phyloP scores from a whole-genome alignment of 1,140 invertebrate genomes.

The Drosophila pallidifrons region DNA sequence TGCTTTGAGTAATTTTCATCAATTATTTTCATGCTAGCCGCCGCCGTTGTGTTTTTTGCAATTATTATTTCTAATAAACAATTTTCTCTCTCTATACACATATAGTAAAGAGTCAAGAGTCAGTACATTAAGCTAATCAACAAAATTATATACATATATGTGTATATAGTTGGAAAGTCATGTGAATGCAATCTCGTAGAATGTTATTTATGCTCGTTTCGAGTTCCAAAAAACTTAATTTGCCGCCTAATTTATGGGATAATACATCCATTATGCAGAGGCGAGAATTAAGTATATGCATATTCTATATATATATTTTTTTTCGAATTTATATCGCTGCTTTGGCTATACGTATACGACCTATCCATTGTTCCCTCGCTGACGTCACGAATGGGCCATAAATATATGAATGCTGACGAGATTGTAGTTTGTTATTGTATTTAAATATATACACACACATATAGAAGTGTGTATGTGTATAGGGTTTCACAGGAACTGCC shows the following conservation, averaged over 20 bases:
- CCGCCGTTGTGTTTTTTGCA: background rate
- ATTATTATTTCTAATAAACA: constrained; percentile 3
- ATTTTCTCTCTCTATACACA: background rate
- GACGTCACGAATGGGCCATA: constrained; percentile 22
- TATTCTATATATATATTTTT: background rate
- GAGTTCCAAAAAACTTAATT: constrained; percentile 27
- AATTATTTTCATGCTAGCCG: constrained; percentile 13
- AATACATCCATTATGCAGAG: constrained; percentile 39
- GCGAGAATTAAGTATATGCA: constrained; percentile 7
- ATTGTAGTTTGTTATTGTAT: constrained; percentile 35
- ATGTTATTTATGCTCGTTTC: constrained; percentile 23
- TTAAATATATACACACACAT: constrained; percentile 15
- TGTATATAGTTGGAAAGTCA: constrained; percentile 9
- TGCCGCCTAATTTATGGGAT: constrained; percentile 20
- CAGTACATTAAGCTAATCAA: constrained; percentile 1
- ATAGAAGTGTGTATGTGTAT: constrained; percentile 6
- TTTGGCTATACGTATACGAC: constrained; percentile 2
- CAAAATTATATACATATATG: background rate
- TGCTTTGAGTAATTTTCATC: background rate
- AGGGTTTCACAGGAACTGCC: constrained; percentile 36
- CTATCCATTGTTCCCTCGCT: constrained; percentile 22
- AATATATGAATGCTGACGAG: background rate
- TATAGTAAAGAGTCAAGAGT: no score
- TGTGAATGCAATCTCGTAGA: constrained; percentile 12
- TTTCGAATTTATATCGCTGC: constrained; percentile 8